Evolutionary conservation across 2,797 vertebrate genomes (phyloP).

Genomic region (Enteromius thamalakanensis): DNA sequence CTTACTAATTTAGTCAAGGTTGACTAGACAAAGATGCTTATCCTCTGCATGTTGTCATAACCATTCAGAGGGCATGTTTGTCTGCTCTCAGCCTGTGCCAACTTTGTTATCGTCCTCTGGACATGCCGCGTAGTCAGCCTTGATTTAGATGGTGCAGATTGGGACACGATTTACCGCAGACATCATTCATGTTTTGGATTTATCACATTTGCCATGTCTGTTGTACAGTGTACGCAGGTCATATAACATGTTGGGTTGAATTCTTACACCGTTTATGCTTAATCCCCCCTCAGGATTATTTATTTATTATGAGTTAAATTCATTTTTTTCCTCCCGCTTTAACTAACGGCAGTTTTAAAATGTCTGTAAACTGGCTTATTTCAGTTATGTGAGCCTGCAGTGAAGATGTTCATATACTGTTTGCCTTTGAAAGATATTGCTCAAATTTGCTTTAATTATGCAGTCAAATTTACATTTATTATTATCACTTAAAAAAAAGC

Average conservation of each 20-base stretch:
- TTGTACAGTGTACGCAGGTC: neutral
- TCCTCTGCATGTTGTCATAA: constrained; percentile 56
- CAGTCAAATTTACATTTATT: neutral
- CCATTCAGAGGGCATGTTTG: constrained; percentile 58
- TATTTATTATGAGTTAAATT: constrained; percentile 4
- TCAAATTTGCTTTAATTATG: constrained; percentile 3
- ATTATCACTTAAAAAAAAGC: neutral
- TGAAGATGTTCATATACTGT: neutral
- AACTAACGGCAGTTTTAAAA: neutral
- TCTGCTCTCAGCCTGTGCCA: constrained; percentile 53
- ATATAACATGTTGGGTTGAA: neutral
- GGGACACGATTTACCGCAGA: neutral
- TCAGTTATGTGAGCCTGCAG: neutral
- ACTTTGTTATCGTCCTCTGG: constrained; percentile 27
- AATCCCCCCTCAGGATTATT: neutral
- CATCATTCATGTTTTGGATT: neutral
- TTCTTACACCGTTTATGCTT: neutral
- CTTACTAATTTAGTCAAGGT: constrained; percentile 68
- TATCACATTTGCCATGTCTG: neutral
- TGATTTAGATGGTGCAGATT: constrained; percentile 35
- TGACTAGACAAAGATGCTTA: constrained; percentile 54
- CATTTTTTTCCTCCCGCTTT: neutral
- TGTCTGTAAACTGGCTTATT: neutral
- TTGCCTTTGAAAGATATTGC: neutral
- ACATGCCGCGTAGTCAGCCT: constrained; percentile 26